A percentile compares a stretch with the other conserved stretches of the same genome.
These are phyloP conservation scores for Vanessa atalanta DNA, from an alignment of 1,140 invertebrate species.

Conservation along the genomic window DNA sequence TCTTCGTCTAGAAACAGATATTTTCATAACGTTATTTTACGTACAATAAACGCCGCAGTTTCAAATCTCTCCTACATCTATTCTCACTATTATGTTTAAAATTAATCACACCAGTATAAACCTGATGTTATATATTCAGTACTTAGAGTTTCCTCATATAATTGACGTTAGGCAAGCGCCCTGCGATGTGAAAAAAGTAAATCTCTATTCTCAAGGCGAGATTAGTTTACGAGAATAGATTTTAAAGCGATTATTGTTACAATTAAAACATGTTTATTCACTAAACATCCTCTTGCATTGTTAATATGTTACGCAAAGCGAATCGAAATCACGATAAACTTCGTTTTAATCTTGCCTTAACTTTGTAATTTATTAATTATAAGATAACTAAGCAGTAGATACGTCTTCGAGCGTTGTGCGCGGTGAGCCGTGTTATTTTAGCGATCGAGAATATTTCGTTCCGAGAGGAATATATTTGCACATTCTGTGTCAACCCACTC, in stretches of 20 bases:
- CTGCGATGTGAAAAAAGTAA: slow-evolving; percentile 62
- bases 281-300: slow-evolving; percentile 56
- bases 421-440: slow-evolving; percentile 18
- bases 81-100: slow-evolving; percentile 6
- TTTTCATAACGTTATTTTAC: background rate
- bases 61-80: background rate
- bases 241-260: slow-evolving; percentile 54
- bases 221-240: slow-evolving; percentile 56
- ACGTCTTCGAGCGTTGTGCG: background rate
- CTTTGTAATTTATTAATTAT: slow-evolving; percentile 29
- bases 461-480: slow-evolving; percentile 1
- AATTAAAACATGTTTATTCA: slow-evolving; percentile 63
- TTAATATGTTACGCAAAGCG: slow-evolving; percentile 19
- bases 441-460: background rate
- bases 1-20: background rate
- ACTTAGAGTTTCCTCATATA: slow-evolving; percentile 32
- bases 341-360: slow-evolving; percentile 18
- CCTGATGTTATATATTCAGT: slow-evolving; percentile 14
- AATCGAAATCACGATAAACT: slow-evolving; percentile 25
- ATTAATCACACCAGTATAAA: slow-evolving; percentile 12
- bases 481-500: background rate
- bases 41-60: background rate
- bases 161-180: slow-evolving; percentile 53
- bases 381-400: background rate
- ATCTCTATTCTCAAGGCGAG: slow-evolving; percentile 66